phyloP scores from a whole-genome alignment of 2,797 vertebrate species.

The Alcedo atthis region DNA sequence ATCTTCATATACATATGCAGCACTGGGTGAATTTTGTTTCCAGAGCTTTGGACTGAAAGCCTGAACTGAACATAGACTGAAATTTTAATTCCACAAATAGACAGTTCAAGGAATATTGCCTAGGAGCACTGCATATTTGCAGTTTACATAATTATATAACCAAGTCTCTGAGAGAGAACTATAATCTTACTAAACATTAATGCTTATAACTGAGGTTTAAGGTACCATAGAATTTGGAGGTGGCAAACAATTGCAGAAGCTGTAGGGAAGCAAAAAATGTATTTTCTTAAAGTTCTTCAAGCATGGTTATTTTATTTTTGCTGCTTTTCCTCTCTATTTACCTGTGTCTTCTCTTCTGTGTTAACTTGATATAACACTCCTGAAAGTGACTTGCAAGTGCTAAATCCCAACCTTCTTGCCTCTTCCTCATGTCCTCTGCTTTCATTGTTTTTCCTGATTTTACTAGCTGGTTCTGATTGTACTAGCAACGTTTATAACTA shows the following conservation, averaged over 20 bases:
- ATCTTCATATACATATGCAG: neutral
- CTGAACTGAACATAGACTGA: neutral
- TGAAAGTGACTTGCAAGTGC: neutral
- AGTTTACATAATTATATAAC: neutral
- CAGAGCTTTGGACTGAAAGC: neutral
- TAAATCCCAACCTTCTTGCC: neutral
- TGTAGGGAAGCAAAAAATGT: neutral
- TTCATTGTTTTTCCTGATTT: neutral
- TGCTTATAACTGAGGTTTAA: neutral
- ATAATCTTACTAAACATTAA: conserved; percentile 18
- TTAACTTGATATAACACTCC: neutral
- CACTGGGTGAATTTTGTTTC: neutral
- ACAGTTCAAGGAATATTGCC: neutral
- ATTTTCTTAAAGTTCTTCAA: neutral
- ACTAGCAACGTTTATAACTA: neutral
- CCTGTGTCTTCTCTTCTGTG: neutral
- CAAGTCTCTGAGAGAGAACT: neutral
- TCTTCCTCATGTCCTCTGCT: neutral
- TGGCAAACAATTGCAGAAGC: neutral
- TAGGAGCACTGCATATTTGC: neutral
- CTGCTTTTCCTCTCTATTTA: neutral
- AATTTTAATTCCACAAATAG: conserved; percentile 21
- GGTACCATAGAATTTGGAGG: neutral
- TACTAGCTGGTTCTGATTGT: neutral
- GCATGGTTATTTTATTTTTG: neutral